These are phyloP conservation scores for Muscicapa adusta DNA, from an alignment of 2,113 vertebrate species.

Conservation along the genomic window DNA sequence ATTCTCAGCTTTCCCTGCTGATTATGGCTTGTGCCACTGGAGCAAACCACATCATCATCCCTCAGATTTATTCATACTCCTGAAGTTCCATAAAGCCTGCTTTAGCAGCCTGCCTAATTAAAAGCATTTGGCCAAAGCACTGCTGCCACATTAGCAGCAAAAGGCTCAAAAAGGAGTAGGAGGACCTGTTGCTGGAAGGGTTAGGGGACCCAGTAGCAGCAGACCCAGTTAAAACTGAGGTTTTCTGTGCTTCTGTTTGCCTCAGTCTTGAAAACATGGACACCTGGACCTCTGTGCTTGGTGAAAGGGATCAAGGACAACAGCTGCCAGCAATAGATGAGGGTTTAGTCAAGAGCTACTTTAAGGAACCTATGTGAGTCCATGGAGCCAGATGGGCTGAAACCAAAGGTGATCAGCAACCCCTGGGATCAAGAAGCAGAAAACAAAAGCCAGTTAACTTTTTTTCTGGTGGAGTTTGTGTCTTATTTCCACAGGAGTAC, in stretches of 20 bases:
- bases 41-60: background rate
- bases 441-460: background rate
- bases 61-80: accelerated
- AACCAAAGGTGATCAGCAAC: background rate
- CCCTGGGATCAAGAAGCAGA: background rate
- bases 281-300: background rate
- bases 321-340: background rate
- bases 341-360: background rate
- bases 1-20: conserved; percentile 11
- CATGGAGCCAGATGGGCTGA: background rate
- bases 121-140: background rate
- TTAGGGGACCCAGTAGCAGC: too few relatives aligned
- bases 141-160: background rate
- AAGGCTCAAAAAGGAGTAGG: background rate
- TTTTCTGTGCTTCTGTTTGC: background rate
- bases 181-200: background rate
- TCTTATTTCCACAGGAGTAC: background rate
- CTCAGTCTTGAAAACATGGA: background rate
- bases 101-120: background rate
- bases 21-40: background rate
- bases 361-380: background rate
- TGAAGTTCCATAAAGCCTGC: background rate
- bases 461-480: background rate
- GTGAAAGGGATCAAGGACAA: background rate
- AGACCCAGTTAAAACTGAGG: background rate